Conservation (phyloP, 2,113 vertebrate species). For the Mustelus asterias region DNA sequence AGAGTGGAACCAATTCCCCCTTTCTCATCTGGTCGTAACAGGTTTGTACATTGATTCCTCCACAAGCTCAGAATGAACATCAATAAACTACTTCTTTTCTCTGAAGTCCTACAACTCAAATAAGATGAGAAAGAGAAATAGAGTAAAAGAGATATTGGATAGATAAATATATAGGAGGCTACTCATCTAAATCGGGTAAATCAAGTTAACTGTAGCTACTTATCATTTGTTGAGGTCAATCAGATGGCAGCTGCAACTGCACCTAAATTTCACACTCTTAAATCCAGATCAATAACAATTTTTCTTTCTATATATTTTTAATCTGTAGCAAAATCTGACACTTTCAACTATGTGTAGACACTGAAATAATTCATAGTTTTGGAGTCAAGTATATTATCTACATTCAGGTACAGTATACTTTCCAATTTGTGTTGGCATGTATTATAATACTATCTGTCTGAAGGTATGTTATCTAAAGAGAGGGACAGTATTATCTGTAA, state of each 20-base stretch:
- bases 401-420: not conserved
- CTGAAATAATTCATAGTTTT: not conserved
- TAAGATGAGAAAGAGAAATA: not conserved
- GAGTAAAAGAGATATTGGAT: not conserved
- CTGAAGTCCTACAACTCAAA: not conserved
- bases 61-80: not conserved
- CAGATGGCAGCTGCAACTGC: not conserved
- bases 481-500: no score
- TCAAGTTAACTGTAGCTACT: not conserved
- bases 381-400: not conserved
- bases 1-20: no score
- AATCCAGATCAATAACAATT: not conserved
- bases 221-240: not conserved
- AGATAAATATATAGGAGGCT: no score
- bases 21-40: no score
- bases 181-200: no score
- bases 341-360: not conserved
- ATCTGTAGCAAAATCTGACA: not conserved
- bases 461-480: not conserved
- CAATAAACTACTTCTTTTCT: not conserved
- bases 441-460: not conserved
- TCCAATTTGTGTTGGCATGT: not conserved
- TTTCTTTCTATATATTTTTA: not conserved
- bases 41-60: not conserved
- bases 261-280: not conserved